phyloP scores from a whole-genome alignment of 2,113 vertebrate species.

The Spermophilus dauricus region DNA sequence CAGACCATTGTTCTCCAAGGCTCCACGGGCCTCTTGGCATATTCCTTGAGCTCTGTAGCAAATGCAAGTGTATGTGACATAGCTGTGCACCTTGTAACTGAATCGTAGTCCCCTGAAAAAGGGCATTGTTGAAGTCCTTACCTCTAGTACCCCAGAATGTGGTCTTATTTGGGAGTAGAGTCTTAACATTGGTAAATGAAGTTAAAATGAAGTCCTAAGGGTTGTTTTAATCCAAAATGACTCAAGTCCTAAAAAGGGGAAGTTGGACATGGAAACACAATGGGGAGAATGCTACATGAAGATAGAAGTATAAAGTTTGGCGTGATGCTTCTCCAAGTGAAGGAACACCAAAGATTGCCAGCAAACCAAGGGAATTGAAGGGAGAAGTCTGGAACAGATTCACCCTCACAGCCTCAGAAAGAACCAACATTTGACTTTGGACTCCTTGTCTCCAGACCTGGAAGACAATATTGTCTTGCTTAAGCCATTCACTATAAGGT shows the following conservation, averaged over 20 bases:
- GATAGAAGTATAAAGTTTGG: not conserved
- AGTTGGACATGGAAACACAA: not conserved
- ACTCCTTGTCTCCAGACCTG: not conserved
- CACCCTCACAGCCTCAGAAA: not conserved
- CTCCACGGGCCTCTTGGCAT: not conserved
- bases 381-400: too few relatives aligned
- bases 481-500: not conserved
- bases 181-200: not conserved
- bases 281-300: not conserved
- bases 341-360: not conserved
- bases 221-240: not conserved
- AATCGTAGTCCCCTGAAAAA: rapidly evolving
- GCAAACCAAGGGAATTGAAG: not conserved
- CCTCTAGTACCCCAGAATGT: not conserved
- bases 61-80: not conserved
- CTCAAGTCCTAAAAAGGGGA: not conserved
- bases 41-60: not conserved
- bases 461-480: not conserved
- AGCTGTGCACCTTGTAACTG: not conserved
- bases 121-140: not conserved
- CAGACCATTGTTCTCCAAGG: not conserved
- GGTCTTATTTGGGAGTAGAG: not conserved
- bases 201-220: not conserved
- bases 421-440: not conserved
- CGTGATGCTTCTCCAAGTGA: not conserved